phyloP scores from a whole-genome alignment of 2,888 invertebrate species.

The Pristionchus arcanus region DNA sequence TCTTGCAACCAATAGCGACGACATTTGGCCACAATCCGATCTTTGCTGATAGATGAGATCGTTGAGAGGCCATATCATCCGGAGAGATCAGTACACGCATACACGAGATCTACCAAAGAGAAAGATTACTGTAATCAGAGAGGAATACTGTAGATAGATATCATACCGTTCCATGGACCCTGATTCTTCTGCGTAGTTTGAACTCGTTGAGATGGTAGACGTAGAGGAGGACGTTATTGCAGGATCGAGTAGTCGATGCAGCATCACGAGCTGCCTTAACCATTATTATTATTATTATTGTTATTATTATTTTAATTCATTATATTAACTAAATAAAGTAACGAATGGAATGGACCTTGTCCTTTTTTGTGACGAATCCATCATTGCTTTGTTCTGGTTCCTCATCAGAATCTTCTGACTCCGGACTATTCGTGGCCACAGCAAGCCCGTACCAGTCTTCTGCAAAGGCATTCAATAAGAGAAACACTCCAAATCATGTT shows the following conservation, averaged over 20 bases:
- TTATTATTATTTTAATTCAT: too few species aligned
- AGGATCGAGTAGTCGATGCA: neutral
- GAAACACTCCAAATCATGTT: neutral
- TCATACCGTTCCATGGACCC: neutral
- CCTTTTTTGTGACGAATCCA: slow-evolving; percentile 16
- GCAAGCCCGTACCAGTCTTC: neutral
- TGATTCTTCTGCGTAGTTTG: neutral
- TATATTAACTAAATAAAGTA: neutral
- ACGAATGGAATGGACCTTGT: neutral
- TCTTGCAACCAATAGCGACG: slow-evolving; percentile 33
- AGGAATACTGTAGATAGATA: neutral
- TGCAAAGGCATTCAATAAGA: neutral
- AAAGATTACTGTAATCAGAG: neutral
- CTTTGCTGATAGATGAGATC: neutral
- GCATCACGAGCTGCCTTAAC: neutral
- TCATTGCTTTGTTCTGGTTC: neutral
- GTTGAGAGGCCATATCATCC: neutral
- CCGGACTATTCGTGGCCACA: neutral
- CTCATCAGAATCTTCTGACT: neutral
- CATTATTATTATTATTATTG: neutral
- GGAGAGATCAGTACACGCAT: slow-evolving; percentile 1
- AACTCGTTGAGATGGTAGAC: neutral
- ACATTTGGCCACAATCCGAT: slow-evolving; percentile 7
- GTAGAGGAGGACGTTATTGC: neutral
- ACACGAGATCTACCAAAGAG: neutral